Conservation (phyloP, 2,113 vertebrate species). For the Varanus komodoensis region DNA sequence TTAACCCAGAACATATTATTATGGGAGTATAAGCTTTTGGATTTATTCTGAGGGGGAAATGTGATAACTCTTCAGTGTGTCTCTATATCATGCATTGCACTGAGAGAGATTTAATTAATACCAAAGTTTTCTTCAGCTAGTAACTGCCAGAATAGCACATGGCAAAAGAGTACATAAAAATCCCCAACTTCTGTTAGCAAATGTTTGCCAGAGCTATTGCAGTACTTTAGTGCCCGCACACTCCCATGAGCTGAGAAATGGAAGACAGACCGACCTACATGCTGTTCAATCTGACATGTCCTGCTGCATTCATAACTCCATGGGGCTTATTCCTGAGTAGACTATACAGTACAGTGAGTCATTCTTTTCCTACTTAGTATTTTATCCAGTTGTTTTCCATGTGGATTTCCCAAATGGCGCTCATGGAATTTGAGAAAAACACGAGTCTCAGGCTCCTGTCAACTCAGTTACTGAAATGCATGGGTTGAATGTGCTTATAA, state of each 20-base stretch:
- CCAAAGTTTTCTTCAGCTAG: background rate
- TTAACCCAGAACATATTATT: background rate
- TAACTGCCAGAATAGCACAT: background rate
- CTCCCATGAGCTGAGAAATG: background rate
- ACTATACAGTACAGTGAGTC: background rate
- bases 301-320: background rate
- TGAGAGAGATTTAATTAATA: background rate
- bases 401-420: conserved; percentile 58
- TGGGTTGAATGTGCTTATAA: conserved; percentile 55
- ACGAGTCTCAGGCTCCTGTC: conserved; percentile 50
- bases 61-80: background rate
- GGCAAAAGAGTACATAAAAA: background rate
- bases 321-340: background rate
- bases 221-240: background rate
- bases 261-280: background rate
- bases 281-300: background rate
- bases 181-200: background rate
- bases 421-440: conserved; percentile 43
- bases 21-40: background rate
- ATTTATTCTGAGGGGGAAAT: background rate
- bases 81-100: background rate
- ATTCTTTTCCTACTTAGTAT: conserved; percentile 63
- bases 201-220: background rate
- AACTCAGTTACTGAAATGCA: conserved; percentile 63
- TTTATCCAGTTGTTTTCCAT: conserved; percentile 61